These are phyloP conservation scores for Drosophila formosana DNA, from an alignment of 2,888 invertebrate genomes.

Conservation along the genomic window DNA sequence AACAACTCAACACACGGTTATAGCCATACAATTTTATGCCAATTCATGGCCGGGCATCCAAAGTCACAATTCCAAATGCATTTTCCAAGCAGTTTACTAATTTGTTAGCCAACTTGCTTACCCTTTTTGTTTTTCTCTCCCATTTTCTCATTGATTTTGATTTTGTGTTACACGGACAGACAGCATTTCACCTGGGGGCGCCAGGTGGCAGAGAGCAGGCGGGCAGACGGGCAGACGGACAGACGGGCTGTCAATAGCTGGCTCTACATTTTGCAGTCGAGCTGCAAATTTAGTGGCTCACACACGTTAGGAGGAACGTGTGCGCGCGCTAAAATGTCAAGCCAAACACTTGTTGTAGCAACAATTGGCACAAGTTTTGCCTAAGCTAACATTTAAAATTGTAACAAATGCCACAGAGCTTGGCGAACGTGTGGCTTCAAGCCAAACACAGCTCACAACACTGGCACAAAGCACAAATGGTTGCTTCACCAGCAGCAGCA, in stretches of 20 bases:
- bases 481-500: constrained; percentile 46
- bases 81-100: constrained; percentile 64
- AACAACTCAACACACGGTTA: constrained; percentile 35
- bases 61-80: constrained; percentile 62
- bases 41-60: constrained; percentile 68
- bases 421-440: constrained; percentile 74
- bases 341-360: constrained; percentile 77
- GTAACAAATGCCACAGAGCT: constrained; percentile 79
- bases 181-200: constrained; percentile 67
- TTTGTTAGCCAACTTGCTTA: constrained; percentile 63
- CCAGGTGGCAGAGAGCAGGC: constrained; percentile 28
- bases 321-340: constrained; percentile 74
- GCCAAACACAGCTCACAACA: constrained; percentile 55
- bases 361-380: constrained; percentile 79
- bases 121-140: constrained; percentile 31
- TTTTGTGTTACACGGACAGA: constrained; percentile 24
- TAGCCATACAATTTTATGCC: constrained; percentile 64
- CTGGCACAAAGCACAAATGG: constrained; percentile 29
- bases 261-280: constrained; percentile 37
- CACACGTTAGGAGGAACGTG: constrained; percentile 45
- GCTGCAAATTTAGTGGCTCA: constrained; percentile 52
- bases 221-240: constrained; percentile 7
- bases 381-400: constrained; percentile 79
- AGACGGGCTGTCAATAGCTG: constrained; percentile 54
- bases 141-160: constrained; percentile 22